Conservation (phyloP, 2,113 vertebrate species). For the Rhinogobius similis region DNA sequence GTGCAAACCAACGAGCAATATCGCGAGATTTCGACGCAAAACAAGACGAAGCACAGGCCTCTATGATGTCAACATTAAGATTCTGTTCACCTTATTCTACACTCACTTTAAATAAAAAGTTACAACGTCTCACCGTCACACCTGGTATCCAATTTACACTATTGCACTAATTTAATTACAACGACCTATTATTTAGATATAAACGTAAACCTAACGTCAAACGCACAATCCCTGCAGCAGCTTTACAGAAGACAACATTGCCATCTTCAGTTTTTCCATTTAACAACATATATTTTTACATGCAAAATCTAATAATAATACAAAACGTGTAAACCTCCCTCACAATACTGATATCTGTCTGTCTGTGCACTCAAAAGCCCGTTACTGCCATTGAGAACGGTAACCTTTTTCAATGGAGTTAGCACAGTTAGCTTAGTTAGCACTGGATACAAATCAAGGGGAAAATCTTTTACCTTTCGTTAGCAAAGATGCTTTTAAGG, state of each 20-base stretch:
- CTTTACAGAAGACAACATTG: background rate
- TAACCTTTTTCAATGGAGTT: constrained; percentile 6
- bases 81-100: background rate
- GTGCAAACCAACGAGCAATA: background rate
- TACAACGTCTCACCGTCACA: too few relatives aligned
- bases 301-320: background rate
- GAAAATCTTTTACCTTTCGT: constrained; percentile 53
- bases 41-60: background rate
- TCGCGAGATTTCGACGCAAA: background rate
- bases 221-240: background rate
- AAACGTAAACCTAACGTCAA: background rate
- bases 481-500: constrained; percentile 53
- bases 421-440: constrained; percentile 32
- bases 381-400: background rate
- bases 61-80: background rate
- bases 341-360: background rate
- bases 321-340: background rate
- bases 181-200: background rate
- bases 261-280: background rate
- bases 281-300: background rate
- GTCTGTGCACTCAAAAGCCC: background rate
- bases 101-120: background rate
- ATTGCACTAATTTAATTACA: background rate
- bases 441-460: background rate
- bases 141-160: too few relatives aligned